Evolutionary conservation across 2,797 vertebrate species (phyloP).

Genomic region (Hapalemur alaotrensis): DNA sequence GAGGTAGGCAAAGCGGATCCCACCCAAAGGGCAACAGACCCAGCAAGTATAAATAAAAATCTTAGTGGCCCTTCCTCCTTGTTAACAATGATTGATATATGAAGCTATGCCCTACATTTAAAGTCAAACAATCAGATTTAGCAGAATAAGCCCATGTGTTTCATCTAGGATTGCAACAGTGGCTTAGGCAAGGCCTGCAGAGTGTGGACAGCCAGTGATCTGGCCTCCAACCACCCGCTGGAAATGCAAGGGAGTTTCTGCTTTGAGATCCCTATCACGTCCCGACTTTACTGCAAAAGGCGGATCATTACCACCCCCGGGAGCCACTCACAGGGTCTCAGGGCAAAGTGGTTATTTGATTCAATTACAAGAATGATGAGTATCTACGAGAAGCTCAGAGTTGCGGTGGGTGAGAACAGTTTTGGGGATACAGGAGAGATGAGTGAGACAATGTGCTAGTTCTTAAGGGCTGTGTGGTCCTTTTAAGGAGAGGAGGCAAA

Average conservation of each 20-base stretch:
- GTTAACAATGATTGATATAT: not conserved
- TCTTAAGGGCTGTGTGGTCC: not conserved
- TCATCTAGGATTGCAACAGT: not conserved
- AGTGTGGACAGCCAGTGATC: fast-evolving
- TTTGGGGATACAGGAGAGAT: not conserved
- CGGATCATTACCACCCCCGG: not conserved
- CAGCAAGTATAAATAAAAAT: not conserved
- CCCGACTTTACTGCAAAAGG: not conserved
- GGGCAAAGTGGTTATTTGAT: not conserved
- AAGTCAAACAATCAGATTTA: not conserved
- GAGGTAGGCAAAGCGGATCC: not conserved
- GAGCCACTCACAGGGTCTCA: not conserved
- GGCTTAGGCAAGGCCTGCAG: not conserved
- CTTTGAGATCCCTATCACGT: not conserved
- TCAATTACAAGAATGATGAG: not conserved
- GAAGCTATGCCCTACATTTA: not conserved
- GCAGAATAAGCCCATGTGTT: not conserved
- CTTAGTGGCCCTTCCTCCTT: not conserved
- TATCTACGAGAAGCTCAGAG: not conserved
- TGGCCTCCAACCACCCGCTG: not conserved
- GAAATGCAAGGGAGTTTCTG: not conserved
- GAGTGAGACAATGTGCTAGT: not conserved
- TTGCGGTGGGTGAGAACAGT: not conserved
- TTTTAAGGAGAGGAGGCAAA: not conserved
- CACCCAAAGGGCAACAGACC: not conserved